phyloP scores from a whole-genome alignment of 2,888 invertebrate genomes.

The Conus canariensis region DNA sequence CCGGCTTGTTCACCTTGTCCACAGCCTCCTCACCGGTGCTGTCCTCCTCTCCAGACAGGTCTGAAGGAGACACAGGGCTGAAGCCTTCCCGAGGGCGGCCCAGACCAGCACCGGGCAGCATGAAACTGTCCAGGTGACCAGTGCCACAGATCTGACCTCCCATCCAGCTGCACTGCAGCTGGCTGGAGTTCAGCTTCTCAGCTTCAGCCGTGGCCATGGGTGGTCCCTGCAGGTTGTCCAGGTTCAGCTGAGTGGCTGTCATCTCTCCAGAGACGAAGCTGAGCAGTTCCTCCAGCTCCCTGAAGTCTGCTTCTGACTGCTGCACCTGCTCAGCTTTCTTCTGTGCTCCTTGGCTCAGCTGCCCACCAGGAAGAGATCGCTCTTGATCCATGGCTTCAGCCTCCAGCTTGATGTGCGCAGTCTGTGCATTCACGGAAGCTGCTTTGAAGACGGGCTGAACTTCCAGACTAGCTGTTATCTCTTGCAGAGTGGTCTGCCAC shows the following conservation, averaged over 20 bases:
- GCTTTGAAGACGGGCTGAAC: constrained; percentile 21
- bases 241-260: constrained; percentile 49
- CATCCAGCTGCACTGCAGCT: constrained; percentile 40
- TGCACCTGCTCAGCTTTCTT: constrained; percentile 38
- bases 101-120: constrained; percentile 35
- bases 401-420: not conserved
- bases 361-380: constrained; percentile 25
- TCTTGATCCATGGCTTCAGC: not conserved
- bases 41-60: constrained; percentile 53
- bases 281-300: constrained; percentile 63
- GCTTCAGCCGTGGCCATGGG: constrained; percentile 50
- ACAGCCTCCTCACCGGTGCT: constrained; percentile 17
- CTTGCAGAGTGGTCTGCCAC: not conserved
- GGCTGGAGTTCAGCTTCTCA: constrained; percentile 58
- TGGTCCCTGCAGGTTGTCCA: constrained; percentile 29
- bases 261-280: constrained; percentile 53
- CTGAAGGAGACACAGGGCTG: constrained; percentile 46
- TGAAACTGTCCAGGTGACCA: constrained; percentile 37
- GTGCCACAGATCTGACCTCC: constrained; percentile 42
- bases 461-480: not conserved
- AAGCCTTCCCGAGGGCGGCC: constrained; percentile 37
- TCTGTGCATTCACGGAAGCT: not conserved
- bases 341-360: not conserved
- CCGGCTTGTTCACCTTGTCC: not conserved
- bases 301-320: constrained; percentile 51